A percentile compares a stretch with the other conserved stretches of the same genome.
phyloP scores from a whole-genome alignment of 2,888 invertebrate genomes.

The Polia nebulosa region DNA sequence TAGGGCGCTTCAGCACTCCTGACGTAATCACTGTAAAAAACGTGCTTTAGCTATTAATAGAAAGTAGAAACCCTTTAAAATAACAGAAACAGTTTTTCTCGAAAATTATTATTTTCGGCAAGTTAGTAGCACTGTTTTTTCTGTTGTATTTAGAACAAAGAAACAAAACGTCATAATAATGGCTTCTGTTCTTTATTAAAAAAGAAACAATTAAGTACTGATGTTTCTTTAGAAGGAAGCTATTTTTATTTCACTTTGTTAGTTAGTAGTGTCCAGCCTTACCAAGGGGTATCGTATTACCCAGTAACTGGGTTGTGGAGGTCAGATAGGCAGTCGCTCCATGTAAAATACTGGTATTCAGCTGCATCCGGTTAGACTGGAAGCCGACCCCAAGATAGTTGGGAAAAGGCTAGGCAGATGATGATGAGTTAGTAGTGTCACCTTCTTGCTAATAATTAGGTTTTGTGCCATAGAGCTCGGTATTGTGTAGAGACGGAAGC shows the following conservation, averaged over 20 bases:
- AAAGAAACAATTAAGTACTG: neutral
- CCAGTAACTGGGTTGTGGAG: too few species aligned
- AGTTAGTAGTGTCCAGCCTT: too few species aligned
- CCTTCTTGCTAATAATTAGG: too few species aligned
- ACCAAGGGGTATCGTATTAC: too few species aligned
- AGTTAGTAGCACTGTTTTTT: neutral
- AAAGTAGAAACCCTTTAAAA: slow-evolving; percentile 21
- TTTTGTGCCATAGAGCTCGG: too few species aligned
- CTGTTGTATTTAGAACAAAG: neutral
- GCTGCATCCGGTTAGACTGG: too few species aligned
- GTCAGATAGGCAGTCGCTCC: too few species aligned
- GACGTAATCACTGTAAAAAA: slow-evolving; percentile 15
- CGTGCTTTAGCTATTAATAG: neutral
- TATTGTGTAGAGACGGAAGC: too few species aligned
- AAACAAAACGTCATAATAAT: neutral
- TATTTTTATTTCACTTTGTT: neutral
- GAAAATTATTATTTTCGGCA: neutral
- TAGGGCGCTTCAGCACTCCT: slow-evolving; percentile 3
- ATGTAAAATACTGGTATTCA: too few species aligned
- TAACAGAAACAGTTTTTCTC: neutral
- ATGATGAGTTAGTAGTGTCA: too few species aligned
- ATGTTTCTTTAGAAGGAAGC: neutral
- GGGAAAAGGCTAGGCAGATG: too few species aligned
- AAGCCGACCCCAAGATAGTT: too few species aligned
- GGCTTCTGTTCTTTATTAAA: slow-evolving; percentile 9